Evolutionary conservation across 2,113 vertebrate species (phyloP), one percentile per base, ranked within the genome.

Genomic region (Syrmaticus mikado): DNA sequence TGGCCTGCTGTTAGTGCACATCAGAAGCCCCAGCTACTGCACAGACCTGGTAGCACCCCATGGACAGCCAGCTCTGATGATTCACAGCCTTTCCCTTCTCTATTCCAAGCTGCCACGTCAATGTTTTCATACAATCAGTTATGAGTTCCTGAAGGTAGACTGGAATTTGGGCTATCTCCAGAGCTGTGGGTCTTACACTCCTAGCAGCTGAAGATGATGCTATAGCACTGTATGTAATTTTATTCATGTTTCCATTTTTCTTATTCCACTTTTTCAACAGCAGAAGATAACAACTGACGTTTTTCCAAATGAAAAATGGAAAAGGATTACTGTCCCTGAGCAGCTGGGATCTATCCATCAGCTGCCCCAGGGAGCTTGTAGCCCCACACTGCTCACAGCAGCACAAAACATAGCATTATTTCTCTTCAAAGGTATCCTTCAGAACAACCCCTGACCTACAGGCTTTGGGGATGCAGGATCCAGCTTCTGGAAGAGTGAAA

Each of bases 321-420:
- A 40, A 36, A 7, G 57, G 28, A 13, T 6, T 14, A 16, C 28
- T 2, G n/a, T 21, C 8, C 34, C n/a, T 24, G 5, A 9, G 5
- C 17, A 17, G 41, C 40, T 7, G 17, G 27, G 21, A 11, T 4
- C 19, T 11, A 16, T 55, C 30, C 36, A 11, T 5, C 8, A 38
- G 6, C 38, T 19, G 25, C 50, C 19, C 60, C 27, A 28, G 3
- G 8, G 15, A 48, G 58, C 6, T 12, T 19, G 20, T 43, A 16
- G 2, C 8, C 30, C 48, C 64, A 27, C 27, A 4, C 3, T 3
- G 7, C 45, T 14, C 38, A 1, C 46, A n/a, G 36, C 16, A 2
- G 3, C 0, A 3, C 0, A 0, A 38, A 50, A 4, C 30, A 13
- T 7, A 25, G 43, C 10, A 19, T 12, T 27, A 1, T 27, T 46